Evolutionary conservation across 2,113 vertebrate species (phyloP).

Genomic region (Piliocolobus tephrosceles): DNA sequence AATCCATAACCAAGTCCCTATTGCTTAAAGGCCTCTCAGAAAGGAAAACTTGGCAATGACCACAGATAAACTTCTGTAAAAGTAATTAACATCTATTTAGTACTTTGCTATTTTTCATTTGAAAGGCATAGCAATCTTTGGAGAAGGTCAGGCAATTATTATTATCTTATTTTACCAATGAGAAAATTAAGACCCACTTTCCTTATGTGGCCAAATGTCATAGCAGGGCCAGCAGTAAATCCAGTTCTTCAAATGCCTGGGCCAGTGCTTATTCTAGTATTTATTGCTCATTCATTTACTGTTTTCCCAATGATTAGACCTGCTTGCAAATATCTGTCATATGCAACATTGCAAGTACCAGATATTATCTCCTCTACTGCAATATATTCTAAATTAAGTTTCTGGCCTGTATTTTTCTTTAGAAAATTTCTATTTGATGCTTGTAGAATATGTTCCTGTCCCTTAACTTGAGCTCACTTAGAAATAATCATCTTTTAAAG

Average conservation of each 20-base stretch:
- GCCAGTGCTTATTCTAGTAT: background rate
- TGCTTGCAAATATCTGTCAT: conserved; percentile 6
- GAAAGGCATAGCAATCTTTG: conserved; percentile 44
- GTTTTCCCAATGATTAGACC: background rate
- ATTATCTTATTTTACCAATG: conserved; percentile 60
- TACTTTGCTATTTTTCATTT: conserved; percentile 57
- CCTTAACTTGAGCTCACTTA: background rate
- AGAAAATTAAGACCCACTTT: conserved; percentile 39
- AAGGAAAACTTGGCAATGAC: conserved; percentile 64
- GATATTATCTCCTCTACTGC: background rate
- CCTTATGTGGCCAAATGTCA: conserved; percentile 9
- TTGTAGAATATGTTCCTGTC: background rate
- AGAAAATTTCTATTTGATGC: background rate
- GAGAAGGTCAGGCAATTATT: conserved; percentile 58
- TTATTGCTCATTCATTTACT: conserved; percentile 30
- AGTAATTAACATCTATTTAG: conserved; percentile 75
- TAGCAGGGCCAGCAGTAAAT: background rate
- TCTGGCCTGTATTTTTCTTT: background rate
- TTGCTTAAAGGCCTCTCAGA: conserved; percentile 22
- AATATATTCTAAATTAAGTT: conserved; percentile 18
- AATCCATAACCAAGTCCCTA: conserved; percentile 38
- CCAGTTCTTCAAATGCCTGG: background rate
- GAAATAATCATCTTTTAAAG: conserved; percentile 45
- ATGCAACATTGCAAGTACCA: background rate
- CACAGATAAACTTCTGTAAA: conserved; percentile 66